These are phyloP conservation scores for Nothobranchius kuhntae DNA, from an alignment of 2,113 vertebrate species.

Conservation along the genomic window DNA sequence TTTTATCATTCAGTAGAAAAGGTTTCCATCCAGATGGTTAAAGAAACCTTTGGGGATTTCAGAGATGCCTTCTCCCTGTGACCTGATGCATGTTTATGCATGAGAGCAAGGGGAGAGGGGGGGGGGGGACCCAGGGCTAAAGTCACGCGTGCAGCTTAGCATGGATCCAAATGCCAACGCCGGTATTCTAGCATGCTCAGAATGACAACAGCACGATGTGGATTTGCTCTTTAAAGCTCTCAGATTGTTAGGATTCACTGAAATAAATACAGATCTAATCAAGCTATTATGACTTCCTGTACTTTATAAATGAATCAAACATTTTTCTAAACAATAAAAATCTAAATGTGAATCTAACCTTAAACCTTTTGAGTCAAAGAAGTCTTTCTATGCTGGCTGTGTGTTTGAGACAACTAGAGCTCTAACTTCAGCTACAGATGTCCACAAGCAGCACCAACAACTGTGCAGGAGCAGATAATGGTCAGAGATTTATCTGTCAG, in stretches of 20 bases:
- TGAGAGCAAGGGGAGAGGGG: neutral
- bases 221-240: too few relatives aligned
- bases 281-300: too few relatives aligned
- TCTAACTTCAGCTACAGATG: neutral
- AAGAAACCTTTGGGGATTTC: neutral
- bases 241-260: neutral
- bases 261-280: neutral
- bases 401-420: constrained; percentile 2
- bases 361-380: too few relatives aligned
- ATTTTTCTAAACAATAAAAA: too few relatives aligned
- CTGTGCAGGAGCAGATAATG: constrained; percentile 27
- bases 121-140: neutral
- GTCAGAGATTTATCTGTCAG: constrained; percentile 7
- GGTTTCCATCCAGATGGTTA: neutral
- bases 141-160: neutral
- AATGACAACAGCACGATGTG: neutral
- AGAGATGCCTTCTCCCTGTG: neutral
- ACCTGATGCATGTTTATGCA: neutral
- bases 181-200: neutral
- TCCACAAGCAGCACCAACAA: constrained; percentile 6
- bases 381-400: neutral
- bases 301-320: neutral
- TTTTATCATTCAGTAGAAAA: neutral
- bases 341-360: too few relatives aligned
- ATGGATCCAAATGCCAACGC: neutral